phyloP scores from a whole-genome alignment of 2,888 invertebrate species.

The Sclerodermus sp. region DNA sequence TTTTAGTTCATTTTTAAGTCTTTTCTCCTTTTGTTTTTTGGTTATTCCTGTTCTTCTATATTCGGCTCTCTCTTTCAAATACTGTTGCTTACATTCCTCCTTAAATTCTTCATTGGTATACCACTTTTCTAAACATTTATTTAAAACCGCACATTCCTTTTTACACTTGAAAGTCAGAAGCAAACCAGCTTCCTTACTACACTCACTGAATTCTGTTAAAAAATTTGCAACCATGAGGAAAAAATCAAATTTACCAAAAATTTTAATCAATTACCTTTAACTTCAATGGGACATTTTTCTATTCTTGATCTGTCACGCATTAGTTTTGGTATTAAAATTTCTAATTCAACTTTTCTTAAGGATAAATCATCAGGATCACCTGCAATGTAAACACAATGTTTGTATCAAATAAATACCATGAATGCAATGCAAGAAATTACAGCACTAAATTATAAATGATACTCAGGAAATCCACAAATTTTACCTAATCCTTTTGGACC shows the following conservation, averaged over 20 bases:
- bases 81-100: conserved; percentile 74
- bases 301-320: conserved; percentile 80
- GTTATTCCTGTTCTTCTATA: conserved; percentile 79
- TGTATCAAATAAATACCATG: neutral
- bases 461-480: neutral
- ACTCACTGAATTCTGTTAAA: conserved; percentile 62
- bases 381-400: conserved; percentile 48
- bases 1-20: conserved; percentile 17
- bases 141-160: conserved; percentile 69
- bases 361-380: conserved; percentile 83
- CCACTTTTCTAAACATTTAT: conserved; percentile 75
- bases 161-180: conserved; percentile 77
- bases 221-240: conserved; percentile 1
- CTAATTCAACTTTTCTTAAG: conserved; percentile 85
- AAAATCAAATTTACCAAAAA: neutral
- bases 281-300: conserved; percentile 77
- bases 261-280: conserved; percentile 60
- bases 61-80: conserved; percentile 78
- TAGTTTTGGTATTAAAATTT: conserved; percentile 86
- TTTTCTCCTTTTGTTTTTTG: conserved; percentile 24
- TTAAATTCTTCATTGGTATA: conserved; percentile 76
- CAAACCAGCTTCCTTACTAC: conserved; percentile 66
- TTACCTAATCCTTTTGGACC: conserved; percentile 34
- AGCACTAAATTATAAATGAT: neutral
- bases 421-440: conserved; percentile 2